Conservation (phyloP, 1,140 invertebrate species). For the Nasonia vitripennis region DNA sequence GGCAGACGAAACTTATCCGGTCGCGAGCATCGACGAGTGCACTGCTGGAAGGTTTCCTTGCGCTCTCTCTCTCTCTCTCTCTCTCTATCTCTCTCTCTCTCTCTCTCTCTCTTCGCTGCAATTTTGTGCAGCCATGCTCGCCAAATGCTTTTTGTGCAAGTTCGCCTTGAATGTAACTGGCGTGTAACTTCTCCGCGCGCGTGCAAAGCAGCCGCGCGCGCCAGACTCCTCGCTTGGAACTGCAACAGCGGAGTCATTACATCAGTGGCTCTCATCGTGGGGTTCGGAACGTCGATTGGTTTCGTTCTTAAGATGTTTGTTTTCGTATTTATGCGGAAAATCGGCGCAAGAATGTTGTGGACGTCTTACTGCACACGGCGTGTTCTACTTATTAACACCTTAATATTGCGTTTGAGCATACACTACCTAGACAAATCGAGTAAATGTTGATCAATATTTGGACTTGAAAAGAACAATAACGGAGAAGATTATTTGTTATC, state of each 20-base stretch:
- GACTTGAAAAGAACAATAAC: background rate
- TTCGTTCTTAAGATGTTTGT: background rate
- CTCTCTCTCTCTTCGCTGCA: background rate
- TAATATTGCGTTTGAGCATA: no score
- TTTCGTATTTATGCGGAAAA: no score
- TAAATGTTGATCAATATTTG: background rate
- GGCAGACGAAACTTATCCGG: slow-evolving; percentile 19
- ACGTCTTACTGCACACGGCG: background rate
- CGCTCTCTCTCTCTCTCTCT: background rate
- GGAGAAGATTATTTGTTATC: background rate
- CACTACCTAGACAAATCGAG: no score
- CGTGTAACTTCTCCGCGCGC: slow-evolving; percentile 54
- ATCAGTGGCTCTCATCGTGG: slow-evolving; percentile 30
- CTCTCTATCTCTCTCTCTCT: background rate
- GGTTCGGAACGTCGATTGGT: background rate
- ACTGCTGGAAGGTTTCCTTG: background rate
- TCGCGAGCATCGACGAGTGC: background rate
- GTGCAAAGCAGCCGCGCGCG: slow-evolving; percentile 21
- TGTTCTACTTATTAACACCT: no score
- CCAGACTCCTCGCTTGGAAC: background rate
- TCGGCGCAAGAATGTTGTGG: no score
- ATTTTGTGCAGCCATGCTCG: slow-evolving; percentile 35
- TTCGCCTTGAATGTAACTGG: slow-evolving; percentile 57
- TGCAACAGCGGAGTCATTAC: slow-evolving; percentile 28
- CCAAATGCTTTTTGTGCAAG: slow-evolving; percentile 53